Base-by-base conservation (phyloP, 2,797 vertebrate species). In the Mus minutoides region DNA sequence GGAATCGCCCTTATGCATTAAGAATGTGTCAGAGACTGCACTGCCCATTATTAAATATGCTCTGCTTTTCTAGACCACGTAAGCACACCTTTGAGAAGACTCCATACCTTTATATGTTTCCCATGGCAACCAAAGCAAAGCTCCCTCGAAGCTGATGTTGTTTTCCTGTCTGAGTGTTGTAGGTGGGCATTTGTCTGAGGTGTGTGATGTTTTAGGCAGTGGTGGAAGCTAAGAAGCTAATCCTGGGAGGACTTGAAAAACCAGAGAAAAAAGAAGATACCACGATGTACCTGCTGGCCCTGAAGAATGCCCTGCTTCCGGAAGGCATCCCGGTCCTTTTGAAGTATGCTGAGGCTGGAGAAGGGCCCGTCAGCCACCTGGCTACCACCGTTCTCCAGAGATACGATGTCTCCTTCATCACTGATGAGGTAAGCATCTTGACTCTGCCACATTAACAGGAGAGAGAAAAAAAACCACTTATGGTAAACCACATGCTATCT, bases 301-400 rank as follows among this genome's bases (percentile, higher is more conserved):
- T 99, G 96, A 99, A 99, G 98, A 99, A 99, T 0, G 99, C 99
- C 0, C 97, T 99, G 87, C 99, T 99, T 56, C 99, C 99, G 0
- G 99, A 99, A 97, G 99, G 99, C 85, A 98, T 99, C 97, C 99
- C 99, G 0, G 91, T 99, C 80, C 99, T 99, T 54, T 98, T 99
- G 37, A 99, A 99, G 98, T 99, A 99, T 0, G 98, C 99, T 0
- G 99, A 99, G 98, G 98, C 99, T 0, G 99, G 99, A 85, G 98
- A 99, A 26, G 99, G 99, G 3, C 98, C 98, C 0, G 97, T 99
- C 98, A 99, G 98, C 99, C 99, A 99, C 95, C 98, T 99, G 2
- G 99, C 99, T 75, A 98, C 99, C 82, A 99, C 99, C 0, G 90
- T 99, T 52, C 98, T 99, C 92, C 99, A 99, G 98, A 99, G 99